phyloP scores from a whole-genome alignment of 1,140 invertebrate genomes.

The Drosophila mayri region DNA sequence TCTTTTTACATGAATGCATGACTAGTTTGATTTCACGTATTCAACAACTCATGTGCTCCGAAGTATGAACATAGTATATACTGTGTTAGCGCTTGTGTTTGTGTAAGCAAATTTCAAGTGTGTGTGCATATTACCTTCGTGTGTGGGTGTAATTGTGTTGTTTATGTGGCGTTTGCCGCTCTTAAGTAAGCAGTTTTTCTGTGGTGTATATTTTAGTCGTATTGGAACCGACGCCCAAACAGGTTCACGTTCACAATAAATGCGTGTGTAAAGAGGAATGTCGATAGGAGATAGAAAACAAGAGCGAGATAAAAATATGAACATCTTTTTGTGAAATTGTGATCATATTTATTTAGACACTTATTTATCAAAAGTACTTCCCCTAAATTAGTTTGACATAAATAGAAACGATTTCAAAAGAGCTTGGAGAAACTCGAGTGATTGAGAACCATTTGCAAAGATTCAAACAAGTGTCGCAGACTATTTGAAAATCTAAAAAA shows the following conservation, averaged over 20 bases:
- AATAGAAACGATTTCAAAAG: background rate
- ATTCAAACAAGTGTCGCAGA: background rate
- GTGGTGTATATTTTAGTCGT: constrained; percentile 61
- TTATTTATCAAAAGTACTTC: constrained; percentile 19
- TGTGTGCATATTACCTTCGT: background rate
- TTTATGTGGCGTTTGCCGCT: constrained; percentile 48
- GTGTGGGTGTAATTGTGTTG: constrained; percentile 24
- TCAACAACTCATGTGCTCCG: background rate
- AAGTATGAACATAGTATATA: background rate
- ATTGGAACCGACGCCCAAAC: constrained; percentile 55
- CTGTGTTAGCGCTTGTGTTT: background rate
- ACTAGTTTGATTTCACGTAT: background rate
- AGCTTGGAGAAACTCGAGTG: background rate
- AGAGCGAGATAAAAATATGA: constrained; percentile 32
- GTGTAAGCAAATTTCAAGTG: background rate
- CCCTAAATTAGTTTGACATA: background rate
- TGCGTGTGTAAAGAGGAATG: constrained; percentile 37
- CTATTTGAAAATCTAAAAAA: constrained; percentile 8
- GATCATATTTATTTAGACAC: constrained; percentile 51
- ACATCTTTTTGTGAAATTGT: constrained; percentile 36
- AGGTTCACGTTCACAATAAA: constrained; percentile 47
- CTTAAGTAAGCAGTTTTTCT: constrained; percentile 56
- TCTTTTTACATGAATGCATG: background rate
- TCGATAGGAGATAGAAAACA: constrained; percentile 19
- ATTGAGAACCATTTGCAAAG: background rate